These are phyloP conservation scores for Pelochelys cantorii DNA, from an alignment of 2,797 vertebrate genomes.

Conservation along the genomic window DNA sequence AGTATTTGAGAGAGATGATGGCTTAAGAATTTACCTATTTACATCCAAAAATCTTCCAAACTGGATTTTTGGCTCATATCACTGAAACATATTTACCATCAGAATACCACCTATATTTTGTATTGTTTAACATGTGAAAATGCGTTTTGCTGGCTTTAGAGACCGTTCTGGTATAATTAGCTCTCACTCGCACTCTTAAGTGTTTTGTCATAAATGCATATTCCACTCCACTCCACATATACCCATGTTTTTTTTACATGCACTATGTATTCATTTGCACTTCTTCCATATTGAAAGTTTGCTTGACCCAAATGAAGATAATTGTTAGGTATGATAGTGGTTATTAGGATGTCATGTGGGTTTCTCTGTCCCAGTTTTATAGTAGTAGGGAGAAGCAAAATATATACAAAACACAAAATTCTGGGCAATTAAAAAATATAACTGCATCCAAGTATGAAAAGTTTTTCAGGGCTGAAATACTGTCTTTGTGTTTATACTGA, in stretches of 20 bases:
- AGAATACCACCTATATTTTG: not conserved
- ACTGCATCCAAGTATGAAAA: not conserved
- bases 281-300: not conserved
- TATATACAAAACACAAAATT: not conserved
- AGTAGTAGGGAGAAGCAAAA: not conserved
- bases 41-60: not conserved
- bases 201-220: not conserved
- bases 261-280: not conserved
- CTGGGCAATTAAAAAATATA: not conserved
- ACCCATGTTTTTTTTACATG: not conserved
- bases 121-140: not conserved
- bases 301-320: not conserved
- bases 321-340: not conserved
- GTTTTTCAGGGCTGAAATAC: not conserved
- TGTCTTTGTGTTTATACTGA: not conserved
- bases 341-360: not conserved
- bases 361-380: not conserved
- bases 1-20: not conserved
- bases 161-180: not conserved
- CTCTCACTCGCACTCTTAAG: not conserved
- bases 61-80: not conserved
- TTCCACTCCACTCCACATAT: not conserved
- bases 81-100: not conserved
- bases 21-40: not conserved
- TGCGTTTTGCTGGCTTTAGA: not conserved